A percentile compares a stretch with the other conserved stretches of the same genome.
Conservation (phyloP, 2,797 vertebrate species). For the Anguilla megastoma region DNA sequence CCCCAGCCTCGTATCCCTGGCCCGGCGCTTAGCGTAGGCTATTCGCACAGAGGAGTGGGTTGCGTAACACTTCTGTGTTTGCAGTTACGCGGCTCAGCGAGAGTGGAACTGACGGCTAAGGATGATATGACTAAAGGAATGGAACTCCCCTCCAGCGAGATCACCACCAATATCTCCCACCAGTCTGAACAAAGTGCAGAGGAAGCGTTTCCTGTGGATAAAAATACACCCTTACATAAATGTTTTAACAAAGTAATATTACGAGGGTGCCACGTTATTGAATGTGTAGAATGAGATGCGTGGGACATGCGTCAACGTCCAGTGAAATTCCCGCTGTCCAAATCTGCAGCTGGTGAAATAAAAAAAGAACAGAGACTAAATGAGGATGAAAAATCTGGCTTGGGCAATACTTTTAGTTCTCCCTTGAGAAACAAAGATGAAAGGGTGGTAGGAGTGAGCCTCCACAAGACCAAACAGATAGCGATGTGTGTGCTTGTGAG, state of each 20-base stretch:
- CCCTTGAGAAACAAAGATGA: neutral
- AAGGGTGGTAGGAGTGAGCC: neutral
- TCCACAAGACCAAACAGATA: neutral
- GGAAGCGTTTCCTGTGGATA: slow-evolving; percentile 48
- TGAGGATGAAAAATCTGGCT: neutral
- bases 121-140: slow-evolving; percentile 60
- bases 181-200: slow-evolving; percentile 22
- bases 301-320: slow-evolving; percentile 52
- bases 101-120: slow-evolving; percentile 58
- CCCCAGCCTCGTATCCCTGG: neutral
- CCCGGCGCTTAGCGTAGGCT: slow-evolving; percentile 1
- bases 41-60: slow-evolving; percentile 41
- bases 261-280: slow-evolving; percentile 64
- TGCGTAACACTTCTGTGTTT: slow-evolving; percentile 52
- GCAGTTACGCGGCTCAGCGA: slow-evolving; percentile 55
- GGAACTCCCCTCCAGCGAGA: slow-evolving; percentile 56
- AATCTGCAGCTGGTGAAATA: slow-evolving; percentile 29
- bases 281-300: slow-evolving; percentile 53
- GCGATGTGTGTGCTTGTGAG: neutral
- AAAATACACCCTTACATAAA: slow-evolving; percentile 51
- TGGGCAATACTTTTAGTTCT: neutral
- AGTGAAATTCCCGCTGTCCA: slow-evolving; percentile 42
- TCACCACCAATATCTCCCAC: slow-evolving; percentile 51
- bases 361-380: slow-evolving; percentile 32
- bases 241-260: slow-evolving; percentile 41